These are phyloP conservation scores for Dioctria rufipes DNA, from an alignment of 2,888 invertebrate genomes.

Conservation along the genomic window DNA sequence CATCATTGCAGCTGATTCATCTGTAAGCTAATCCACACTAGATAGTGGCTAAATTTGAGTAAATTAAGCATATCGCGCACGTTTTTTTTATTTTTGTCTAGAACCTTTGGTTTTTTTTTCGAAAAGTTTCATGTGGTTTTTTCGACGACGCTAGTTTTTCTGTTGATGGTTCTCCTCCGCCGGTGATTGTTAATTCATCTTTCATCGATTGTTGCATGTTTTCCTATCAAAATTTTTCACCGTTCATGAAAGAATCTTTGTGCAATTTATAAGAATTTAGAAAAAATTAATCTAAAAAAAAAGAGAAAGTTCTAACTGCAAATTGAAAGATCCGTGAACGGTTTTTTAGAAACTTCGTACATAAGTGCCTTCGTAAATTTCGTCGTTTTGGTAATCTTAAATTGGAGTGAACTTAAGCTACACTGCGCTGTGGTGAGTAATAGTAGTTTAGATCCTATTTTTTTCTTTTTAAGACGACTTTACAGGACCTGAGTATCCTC, in stretches of 20 bases:
- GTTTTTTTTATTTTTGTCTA: too few species aligned
- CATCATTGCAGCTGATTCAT: conserved; percentile 24
- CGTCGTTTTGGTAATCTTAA: too few species aligned
- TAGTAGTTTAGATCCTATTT: too few species aligned
- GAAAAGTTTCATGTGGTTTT: conserved; percentile 5
- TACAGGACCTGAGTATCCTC: too few species aligned
- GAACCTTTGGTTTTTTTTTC: not conserved
- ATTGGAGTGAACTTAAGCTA: too few species aligned
- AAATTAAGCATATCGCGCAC: conserved; percentile 18
- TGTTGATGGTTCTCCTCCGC: not conserved
- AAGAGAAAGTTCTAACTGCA: conserved; percentile 12
- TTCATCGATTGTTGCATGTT: conserved; percentile 15
- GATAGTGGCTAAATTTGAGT: conserved; percentile 14
- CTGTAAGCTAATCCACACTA: not conserved
- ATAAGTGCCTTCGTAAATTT: too few species aligned
- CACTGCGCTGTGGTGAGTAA: too few species aligned
- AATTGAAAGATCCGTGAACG: not conserved
- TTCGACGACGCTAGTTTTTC: conserved; percentile 2
- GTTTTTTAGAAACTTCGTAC: too few species aligned
- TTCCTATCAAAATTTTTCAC: not conserved
- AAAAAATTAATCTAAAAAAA: not conserved
- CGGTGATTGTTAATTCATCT: conserved; percentile 23
- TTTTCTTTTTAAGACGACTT: too few species aligned
- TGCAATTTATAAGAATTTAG: not conserved
- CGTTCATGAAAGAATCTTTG: not conserved